Base-by-base conservation (phyloP, 92 coral and sea anemone genomes). In the Siderastrea radians region DNA sequence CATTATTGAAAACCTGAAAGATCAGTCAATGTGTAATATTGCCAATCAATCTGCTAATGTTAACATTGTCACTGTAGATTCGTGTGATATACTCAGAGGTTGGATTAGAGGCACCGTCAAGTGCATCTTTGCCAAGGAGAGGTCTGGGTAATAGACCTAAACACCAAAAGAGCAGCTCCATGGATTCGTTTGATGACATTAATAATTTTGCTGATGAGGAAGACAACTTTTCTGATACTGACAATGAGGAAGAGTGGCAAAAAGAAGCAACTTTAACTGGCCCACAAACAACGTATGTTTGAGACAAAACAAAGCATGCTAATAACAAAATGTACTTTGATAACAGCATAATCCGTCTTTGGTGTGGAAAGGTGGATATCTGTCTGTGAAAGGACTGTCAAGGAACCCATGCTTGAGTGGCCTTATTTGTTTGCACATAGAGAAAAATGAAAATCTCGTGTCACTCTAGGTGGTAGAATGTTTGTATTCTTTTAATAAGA, bases 191-290 rank as follows among this genome's bases (percentile, higher is more conserved):
- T 58, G 92, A 83, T 26, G 88, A 68, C 44, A 75, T 72, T 26
- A 84, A 75, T 74, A 87, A 84, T 38, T 14, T 55, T 61, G 11
- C 86, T 3, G 88, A 91, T 17, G 96, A 88, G 6, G 95, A 90
- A 16, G 96, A 95, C 66, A 90, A 96, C 63, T 84, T 97, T 61
- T 97, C 99, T 3, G 98, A 94, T 46, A 87, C 99, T 1, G 99
- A 95, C 43, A 80, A 89, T 10, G 98, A 95, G 66, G 93, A 85
- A 19, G 93, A 96, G 17, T 97, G 99, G 99, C 74, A 88, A 26
- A 50, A 93, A 43, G 94, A 91, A 77, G 87, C 45, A 77, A 43
- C 19, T 10, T 9, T 15, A 14, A 26, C 19, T 9, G 74, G 38
- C 38, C 6, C 51, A 66, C 85, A 81, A 45, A 52, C 85, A 43